phyloP scores from a whole-genome alignment of 2,888 invertebrate genomes.

The Drosophila melanosoma region DNA sequence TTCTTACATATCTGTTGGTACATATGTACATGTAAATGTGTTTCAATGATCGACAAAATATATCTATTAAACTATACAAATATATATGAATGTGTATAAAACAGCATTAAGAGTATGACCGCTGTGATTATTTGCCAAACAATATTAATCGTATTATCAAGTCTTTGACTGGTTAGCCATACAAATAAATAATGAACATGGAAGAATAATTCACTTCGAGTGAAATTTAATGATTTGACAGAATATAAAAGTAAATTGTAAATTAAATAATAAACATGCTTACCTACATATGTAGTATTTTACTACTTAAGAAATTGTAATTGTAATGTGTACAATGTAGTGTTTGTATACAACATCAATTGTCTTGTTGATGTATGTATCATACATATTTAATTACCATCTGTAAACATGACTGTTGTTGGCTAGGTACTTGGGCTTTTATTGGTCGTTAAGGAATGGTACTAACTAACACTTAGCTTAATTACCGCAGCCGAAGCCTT shows the following conservation, averaged over 20 bases:
- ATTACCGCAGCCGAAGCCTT: conserved; percentile 37
- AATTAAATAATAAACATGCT: not conserved
- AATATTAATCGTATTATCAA: conserved; percentile 20
- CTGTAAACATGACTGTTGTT: not conserved
- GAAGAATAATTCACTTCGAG: not conserved
- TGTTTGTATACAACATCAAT: not conserved
- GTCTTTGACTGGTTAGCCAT: not conserved
- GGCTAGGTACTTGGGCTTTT: not conserved
- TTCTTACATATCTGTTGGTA: not conserved
- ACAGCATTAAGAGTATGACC: not conserved
- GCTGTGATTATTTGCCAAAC: conserved; percentile 26
- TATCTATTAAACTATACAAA: not conserved
- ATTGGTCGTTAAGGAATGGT: not conserved
- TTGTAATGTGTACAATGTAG: too few relatives aligned
- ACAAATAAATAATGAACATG: conserved; percentile 2
- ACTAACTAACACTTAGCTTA: conserved; percentile 21
- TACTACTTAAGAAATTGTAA: not conserved
- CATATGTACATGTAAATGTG: not conserved
- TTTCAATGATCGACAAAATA: not conserved
- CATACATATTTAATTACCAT: conserved; percentile 1
- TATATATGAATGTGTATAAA: not conserved
- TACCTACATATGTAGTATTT: not conserved
- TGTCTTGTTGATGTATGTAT: not conserved
- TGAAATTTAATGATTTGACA: too few relatives aligned
- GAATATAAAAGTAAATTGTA: not conserved